phyloP scores from a whole-genome alignment of 1,140 invertebrate genomes.

The Diorhabda carinulata region DNA sequence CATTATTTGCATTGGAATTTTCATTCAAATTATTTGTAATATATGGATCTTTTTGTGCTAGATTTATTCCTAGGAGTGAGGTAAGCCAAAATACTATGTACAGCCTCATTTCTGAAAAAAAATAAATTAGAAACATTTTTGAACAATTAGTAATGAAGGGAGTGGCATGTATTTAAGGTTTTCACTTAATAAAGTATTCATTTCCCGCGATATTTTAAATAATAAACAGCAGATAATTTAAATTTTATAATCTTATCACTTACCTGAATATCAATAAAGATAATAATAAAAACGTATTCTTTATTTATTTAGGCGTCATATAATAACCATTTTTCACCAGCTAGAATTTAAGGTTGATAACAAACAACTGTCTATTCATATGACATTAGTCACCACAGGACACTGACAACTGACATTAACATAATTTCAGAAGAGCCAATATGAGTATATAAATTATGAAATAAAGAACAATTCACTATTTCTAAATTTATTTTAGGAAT shows the following conservation, averaged over 20 bases:
- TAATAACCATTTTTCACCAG: background rate
- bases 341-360: background rate
- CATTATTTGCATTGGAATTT: conserved; percentile 4
- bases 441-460: no score
- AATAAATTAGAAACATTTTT: background rate
- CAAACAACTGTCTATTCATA: background rate
- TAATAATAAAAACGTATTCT: background rate
- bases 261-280: background rate
- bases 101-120: conserved; percentile 15
- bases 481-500: no score
- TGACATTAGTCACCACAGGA: background rate
- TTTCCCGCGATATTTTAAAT: background rate
- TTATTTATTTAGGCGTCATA: background rate
- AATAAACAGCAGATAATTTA: background rate
- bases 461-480: no score
- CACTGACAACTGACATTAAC: background rate
- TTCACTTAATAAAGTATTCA: background rate
- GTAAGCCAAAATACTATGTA: conserved; percentile 3
- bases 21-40: background rate
- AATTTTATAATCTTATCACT: background rate
- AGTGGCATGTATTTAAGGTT: conserved; percentile 7
- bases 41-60: conserved; percentile 5
- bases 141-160: background rate
- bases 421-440: background rate
- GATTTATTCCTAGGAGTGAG: background rate